phyloP scores from a whole-genome alignment of 2,888 invertebrate genomes.

The Folsomia candida region DNA sequence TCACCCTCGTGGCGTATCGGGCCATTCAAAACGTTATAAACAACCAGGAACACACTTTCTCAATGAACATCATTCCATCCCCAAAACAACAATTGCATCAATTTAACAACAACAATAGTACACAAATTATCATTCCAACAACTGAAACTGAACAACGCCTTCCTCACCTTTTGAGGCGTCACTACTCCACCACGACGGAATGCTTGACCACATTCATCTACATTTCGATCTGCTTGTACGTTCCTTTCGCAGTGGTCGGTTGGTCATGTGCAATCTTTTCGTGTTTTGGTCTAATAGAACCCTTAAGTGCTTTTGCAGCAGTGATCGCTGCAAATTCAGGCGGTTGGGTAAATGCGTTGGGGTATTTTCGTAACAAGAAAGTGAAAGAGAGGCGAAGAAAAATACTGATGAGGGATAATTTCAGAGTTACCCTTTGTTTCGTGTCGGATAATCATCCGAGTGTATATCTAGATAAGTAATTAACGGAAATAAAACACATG shows the following conservation, averaged over 20 bases:
- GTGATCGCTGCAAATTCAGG: constrained; percentile 19
- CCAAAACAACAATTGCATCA: too few species aligned
- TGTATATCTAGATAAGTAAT: too few species aligned
- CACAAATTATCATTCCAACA: neutral
- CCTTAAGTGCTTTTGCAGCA: neutral
- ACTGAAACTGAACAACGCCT: neutral
- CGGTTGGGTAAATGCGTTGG: constrained; percentile 26
- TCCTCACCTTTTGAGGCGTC: neutral
- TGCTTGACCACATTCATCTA: constrained; percentile 30
- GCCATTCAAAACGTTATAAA: constrained; percentile 15
- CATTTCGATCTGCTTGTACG: constrained; percentile 18
- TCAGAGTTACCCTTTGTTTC: too few species aligned
- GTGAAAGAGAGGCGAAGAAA: neutral
- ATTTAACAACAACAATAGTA: neutral
- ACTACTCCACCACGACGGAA: constrained; percentile 13
- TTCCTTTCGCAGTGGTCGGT: constrained; percentile 16
- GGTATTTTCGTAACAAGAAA: constrained; percentile 20
- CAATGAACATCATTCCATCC: neutral
- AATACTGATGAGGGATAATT: too few species aligned
- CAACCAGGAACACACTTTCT: constrained; percentile 1
- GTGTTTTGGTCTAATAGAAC: constrained; percentile 11
- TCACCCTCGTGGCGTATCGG: constrained; percentile 19
- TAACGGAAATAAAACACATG: too few species aligned
- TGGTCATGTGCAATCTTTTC: constrained; percentile 14
- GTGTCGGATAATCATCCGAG: too few species aligned